Conservation (phyloP, 2,888 invertebrate genomes). For the Altica lythri region DNA sequence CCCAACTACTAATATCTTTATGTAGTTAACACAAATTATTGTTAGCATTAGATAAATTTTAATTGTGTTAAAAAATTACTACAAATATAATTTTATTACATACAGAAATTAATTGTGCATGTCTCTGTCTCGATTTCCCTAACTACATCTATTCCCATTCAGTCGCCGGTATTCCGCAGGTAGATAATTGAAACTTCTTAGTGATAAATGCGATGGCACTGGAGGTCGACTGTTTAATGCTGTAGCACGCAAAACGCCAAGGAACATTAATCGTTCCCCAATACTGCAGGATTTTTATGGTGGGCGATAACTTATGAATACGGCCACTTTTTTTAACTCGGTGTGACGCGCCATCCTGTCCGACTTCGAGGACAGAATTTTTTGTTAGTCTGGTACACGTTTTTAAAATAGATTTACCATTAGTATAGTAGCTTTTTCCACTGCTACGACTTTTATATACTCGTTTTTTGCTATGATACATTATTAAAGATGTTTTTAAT, state of each 20-base stretch:
- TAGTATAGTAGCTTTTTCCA: too few relatives aligned
- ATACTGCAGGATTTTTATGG: slow-evolving; percentile 47
- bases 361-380: not conserved
- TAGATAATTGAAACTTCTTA: slow-evolving; percentile 46
- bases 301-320: slow-evolving; percentile 46
- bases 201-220: slow-evolving; percentile 44
- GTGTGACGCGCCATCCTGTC: not conserved
- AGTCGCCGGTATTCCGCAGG: slow-evolving; percentile 21
- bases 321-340: slow-evolving; percentile 35
- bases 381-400: not conserved
- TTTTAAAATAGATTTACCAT: too few relatives aligned
- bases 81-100: too few relatives aligned
- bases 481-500: slow-evolving; percentile 25
- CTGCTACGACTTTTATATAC: too few relatives aligned
- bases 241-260: slow-evolving; percentile 49
- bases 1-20: too few relatives aligned
- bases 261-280: slow-evolving; percentile 50
- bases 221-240: slow-evolving; percentile 48
- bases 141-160: too few relatives aligned
- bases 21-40: too few relatives aligned
- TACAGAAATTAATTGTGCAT: too few relatives aligned
- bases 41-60: too few relatives aligned
- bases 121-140: too few relatives aligned
- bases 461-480: not conserved
- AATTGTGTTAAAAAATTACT: too few relatives aligned